Conservation (phyloP, 2,888 invertebrate species). For the Boloria selene region DNA sequence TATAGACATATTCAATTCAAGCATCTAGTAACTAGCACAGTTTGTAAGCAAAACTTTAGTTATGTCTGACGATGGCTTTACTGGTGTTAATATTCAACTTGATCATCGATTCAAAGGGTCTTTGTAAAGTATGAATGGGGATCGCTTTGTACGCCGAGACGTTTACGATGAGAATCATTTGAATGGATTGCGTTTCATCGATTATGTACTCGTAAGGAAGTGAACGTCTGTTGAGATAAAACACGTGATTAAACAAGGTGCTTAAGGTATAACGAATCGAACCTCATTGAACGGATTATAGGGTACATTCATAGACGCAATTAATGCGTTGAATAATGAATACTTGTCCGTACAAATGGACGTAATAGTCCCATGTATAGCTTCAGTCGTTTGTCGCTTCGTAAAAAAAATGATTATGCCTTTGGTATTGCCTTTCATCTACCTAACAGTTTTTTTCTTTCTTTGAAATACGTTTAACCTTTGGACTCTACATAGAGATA, state of each 20-base stretch:
- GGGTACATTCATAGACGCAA: constrained; percentile 34
- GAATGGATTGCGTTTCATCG: constrained; percentile 40
- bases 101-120: constrained; percentile 42
- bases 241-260: constrained; percentile 39
- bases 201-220: constrained; percentile 39
- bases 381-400: no score
- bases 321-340: constrained; percentile 23
- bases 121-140: constrained; percentile 45
- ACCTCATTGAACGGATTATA: constrained; percentile 34
- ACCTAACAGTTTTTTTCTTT: neutral
- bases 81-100: constrained; percentile 40
- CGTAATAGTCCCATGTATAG: neutral
- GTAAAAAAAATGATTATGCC: no score
- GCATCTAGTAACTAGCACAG: neutral
- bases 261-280: constrained; percentile 31
- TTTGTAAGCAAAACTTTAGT: neutral
- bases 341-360: neutral
- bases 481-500: no score
- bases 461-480: no score
- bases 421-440: neutral
- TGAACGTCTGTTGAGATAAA: constrained; percentile 38
- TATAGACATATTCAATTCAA: no score
- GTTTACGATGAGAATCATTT: constrained; percentile 45
- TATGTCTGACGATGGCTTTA: constrained; percentile 29
- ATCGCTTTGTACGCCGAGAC: constrained; percentile 40